A percentile compares a stretch with the other conserved stretches of the same genome.
phyloP scores from a whole-genome alignment of 2,888 invertebrate species.

The Drosophila tripunctata region DNA sequence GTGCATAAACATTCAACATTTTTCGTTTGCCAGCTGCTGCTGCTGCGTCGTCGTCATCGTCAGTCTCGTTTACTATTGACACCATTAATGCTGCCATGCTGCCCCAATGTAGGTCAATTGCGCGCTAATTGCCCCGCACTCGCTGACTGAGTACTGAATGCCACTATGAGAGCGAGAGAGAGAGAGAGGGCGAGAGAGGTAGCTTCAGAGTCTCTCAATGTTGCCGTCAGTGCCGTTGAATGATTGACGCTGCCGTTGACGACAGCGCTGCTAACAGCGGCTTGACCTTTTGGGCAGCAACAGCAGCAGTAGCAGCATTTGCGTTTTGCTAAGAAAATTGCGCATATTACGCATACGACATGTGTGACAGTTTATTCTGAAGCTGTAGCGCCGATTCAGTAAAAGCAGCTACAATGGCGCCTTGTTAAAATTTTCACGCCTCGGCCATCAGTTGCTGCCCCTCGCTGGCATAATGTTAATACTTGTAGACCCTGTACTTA shows the following conservation, averaged over 20 bases:
- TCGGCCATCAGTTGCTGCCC: neutral
- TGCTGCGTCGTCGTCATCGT: constrained; percentile 49
- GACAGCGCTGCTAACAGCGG: constrained; percentile 30
- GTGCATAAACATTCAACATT: constrained; percentile 67
- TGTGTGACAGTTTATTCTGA: constrained; percentile 36
- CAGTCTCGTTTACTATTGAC: constrained; percentile 81
- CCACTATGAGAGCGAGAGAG: neutral
- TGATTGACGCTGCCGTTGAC: constrained; percentile 51
- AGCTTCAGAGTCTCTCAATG: constrained; percentile 45
- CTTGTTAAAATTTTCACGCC: constrained; percentile 12
- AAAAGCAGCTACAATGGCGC: neutral
- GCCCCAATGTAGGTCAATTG: constrained; percentile 80
- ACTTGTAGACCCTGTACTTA: no score
- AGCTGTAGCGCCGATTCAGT: neutral
- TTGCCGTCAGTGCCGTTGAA: constrained; percentile 47
- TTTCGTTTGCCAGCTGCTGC: constrained; percentile 52
- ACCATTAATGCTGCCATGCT: constrained; percentile 76
- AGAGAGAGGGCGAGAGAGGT: neutral
- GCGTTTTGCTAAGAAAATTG: constrained; percentile 49
- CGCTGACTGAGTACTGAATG: constrained; percentile 33
- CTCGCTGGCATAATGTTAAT: neutral
- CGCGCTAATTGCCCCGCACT: constrained; percentile 81
- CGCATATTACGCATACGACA: constrained; percentile 70
- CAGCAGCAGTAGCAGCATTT: constrained; percentile 7
- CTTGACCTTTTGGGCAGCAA: constrained; percentile 69